Evolutionary conservation across 2,888 invertebrate genomes (phyloP), one percentile per base, ranked within the genome.

Genomic region (Epinotia ramella): DNA sequence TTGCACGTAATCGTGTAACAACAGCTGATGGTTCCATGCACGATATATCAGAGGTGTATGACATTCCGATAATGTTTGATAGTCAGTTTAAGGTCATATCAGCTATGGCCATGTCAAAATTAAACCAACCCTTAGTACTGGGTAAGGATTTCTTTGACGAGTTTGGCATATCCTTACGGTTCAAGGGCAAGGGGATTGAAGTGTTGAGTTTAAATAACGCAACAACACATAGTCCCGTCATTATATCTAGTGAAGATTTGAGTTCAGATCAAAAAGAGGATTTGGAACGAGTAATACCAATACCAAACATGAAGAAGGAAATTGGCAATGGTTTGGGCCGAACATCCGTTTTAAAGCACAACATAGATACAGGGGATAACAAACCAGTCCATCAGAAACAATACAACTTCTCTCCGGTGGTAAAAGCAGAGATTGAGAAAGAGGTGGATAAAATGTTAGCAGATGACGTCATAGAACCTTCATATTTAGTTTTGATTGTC

Each of bases 251-350:
- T 5, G 63, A 71, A 3, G 33, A 71, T 12, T 63, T 71, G 3
- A 20, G 13, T 11, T 18, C 3, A 24, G 62, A 40, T 13, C 62
- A 63, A 63, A n/a, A 33, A 20, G 16, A 49, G 4, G 5, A 20
- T 2, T 33, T 71, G 1, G 44, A 59, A 20, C 71, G 9, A 33
- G 24, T 78, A 20, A 60, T 78, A 53, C n/a, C n/a, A n/a, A n/a
- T n/a, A n/a, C 3, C 33, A 11, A 60, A 66, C 5, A 46, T 78
- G 68, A 16, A 53, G 11, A 56, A 46, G 40, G 18, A 28, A 20
- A 24, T 72, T 20, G 79, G 77, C 3, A 68, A 16, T 40, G 80
- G 73, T 4, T 69, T 76, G 40, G 80, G 76, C 49, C 72, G 77
- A 62, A 70, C 33, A 57, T 71, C 16, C 1, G 49, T 70, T 20